Evolutionary conservation across 2,888 invertebrate species (phyloP).

Genomic region (Athalia rosae): DNA sequence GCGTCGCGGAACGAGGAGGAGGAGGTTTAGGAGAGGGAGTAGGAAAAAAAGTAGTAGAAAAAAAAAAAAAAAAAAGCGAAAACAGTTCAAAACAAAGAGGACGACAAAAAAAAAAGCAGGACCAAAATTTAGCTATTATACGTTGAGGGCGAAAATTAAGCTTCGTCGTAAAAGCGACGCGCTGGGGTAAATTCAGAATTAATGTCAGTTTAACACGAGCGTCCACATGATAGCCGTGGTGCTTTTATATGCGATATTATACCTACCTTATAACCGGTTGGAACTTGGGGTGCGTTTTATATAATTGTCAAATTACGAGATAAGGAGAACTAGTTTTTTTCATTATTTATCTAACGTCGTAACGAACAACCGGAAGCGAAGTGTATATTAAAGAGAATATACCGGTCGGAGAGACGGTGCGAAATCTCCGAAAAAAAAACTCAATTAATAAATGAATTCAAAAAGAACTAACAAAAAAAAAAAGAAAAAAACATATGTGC

Average conservation of each 20-base stretch:
- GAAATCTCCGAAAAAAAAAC: no score
- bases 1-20: background rate
- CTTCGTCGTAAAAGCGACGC: conserved; percentile 16
- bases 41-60: no score
- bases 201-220: conserved; percentile 12
- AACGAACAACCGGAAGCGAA: no score
- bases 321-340: no score
- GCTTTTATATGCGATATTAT: background rate
- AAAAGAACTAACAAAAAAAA: conserved; percentile 6
- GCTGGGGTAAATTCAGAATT: conserved; percentile 24
- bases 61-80: background rate
- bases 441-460: background rate
- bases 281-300: no score
- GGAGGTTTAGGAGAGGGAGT: conserved; percentile 2
- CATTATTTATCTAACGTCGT: no score
- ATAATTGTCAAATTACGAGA: no score
- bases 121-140: background rate
- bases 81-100: background rate
- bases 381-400: no score
- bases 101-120: background rate
- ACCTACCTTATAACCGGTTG: background rate
- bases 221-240: background rate
- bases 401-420: no score
- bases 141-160: background rate
- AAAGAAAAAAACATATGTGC: background rate